Evolutionary conservation across 2,113 vertebrate genomes (phyloP).

Genomic region (Excalfactoria chinensis): DNA sequence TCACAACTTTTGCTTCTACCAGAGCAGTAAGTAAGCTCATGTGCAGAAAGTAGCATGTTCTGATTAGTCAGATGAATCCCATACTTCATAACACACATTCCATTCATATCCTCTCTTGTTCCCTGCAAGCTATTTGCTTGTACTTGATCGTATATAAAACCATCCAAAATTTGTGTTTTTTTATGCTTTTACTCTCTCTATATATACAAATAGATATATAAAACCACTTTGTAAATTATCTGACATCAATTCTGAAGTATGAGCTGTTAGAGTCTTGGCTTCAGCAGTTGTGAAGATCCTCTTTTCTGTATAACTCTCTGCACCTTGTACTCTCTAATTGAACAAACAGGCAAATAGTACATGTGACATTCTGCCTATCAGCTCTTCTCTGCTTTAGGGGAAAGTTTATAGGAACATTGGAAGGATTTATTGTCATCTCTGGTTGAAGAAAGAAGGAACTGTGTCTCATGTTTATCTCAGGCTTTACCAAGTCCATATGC

Average conservation of each 20-base stretch:
- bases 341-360: neutral
- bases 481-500: neutral
- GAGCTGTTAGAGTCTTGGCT: neutral
- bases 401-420: neutral
- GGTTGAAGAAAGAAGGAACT: neutral
- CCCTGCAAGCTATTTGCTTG: neutral
- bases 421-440: neutral
- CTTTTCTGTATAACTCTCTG: neutral
- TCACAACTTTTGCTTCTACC: neutral
- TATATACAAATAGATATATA: too few species aligned
- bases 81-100: neutral
- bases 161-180: too few species aligned
- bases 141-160: fast-evolving
- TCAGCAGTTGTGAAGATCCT: neutral
- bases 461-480: neutral
- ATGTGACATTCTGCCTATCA: neutral
- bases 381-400: neutral
- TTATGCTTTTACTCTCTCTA: too few species aligned
- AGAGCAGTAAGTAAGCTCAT: neutral
- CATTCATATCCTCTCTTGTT: neutral
- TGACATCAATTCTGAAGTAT: neutral
- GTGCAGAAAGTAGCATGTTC: neutral
- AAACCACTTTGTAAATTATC: neutral
- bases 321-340: neutral
- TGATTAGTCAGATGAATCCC: neutral